Percentiles rank a stretch among this genome's conserved stretches.
phyloP scores from a whole-genome alignment of 1,140 invertebrate species.

The Nasonia giraulti region DNA sequence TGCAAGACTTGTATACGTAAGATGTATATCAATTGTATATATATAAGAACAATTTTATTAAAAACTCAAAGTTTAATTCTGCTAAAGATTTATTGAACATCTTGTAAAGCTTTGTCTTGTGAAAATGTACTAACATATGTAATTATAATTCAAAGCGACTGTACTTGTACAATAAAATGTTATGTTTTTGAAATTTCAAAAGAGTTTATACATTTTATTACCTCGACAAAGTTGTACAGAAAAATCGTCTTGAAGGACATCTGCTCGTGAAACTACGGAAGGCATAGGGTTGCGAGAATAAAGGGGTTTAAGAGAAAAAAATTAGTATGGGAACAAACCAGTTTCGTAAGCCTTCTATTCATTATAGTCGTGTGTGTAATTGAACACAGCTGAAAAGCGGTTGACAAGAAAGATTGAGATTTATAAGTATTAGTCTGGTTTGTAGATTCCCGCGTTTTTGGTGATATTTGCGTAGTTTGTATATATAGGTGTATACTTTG shows the following conservation, averaged over 20 bases:
- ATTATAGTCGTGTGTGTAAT: conserved; percentile 40
- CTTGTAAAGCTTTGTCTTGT: conserved; percentile 21
- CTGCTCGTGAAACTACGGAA: not conserved
- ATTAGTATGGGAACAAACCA: conserved; percentile 50
- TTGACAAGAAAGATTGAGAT: conserved; percentile 42
- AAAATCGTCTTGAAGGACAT: too few relatives aligned
- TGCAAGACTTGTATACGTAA: conserved; percentile 18
- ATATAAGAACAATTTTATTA: not conserved
- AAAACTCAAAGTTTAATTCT: conserved; percentile 23
- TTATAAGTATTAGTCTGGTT: too few relatives aligned
- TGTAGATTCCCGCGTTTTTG: conserved; percentile 58
- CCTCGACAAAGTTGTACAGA: not conserved
- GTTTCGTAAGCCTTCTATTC: conserved; percentile 58
- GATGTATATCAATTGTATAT: conserved; percentile 24
- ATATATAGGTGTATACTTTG: not conserved
- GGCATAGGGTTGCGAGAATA: too few relatives aligned
- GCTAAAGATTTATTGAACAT: not conserved
- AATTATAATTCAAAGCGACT: not conserved
- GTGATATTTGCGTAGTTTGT: conserved; percentile 39
- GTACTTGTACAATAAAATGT: conserved; percentile 41
- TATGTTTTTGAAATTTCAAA: conserved; percentile 17
- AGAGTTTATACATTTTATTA: not conserved
- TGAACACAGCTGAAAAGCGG: conserved; percentile 7
- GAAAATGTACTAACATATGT: not conserved
- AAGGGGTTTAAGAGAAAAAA: too few relatives aligned